Evolutionary conservation across 2,888 invertebrate species (phyloP).

Genomic region (Laspeyria flexula): DNA sequence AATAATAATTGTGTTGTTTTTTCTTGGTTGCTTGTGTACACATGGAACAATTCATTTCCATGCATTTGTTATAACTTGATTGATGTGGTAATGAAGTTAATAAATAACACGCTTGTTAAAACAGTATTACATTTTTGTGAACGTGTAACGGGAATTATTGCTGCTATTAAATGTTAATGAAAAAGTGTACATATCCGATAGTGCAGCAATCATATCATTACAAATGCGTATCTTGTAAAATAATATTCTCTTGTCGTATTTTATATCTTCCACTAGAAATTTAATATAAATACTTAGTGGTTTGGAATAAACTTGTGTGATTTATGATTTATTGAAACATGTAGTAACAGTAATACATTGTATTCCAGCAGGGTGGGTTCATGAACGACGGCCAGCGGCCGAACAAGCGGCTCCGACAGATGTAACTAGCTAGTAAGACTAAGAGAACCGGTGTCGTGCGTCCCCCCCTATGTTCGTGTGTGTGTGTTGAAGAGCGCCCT

Average conservation of each 20-base stretch:
- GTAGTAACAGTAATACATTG: conserved; percentile 7
- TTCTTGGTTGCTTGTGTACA: conserved; percentile 40
- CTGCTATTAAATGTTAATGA: too few species aligned
- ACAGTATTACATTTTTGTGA: not conserved
- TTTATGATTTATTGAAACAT: not conserved
- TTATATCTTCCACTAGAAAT: too few species aligned
- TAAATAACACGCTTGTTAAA: not conserved
- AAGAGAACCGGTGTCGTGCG: conserved; percentile 57
- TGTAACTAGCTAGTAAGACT: conserved; percentile 60
- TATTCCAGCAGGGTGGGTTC: conserved; percentile 71
- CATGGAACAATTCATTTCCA: conserved; percentile 14
- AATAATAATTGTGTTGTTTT: not conserved
- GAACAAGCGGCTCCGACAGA: conserved; percentile 80
- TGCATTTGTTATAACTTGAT: not conserved
- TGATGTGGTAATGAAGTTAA: not conserved
- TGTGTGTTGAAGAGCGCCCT: conserved; percentile 65
- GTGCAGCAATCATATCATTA: not conserved
- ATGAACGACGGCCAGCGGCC: conserved; percentile 84
- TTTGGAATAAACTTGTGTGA: too few species aligned
- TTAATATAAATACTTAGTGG: too few species aligned
- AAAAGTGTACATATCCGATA: too few species aligned
- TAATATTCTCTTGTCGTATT: too few species aligned
- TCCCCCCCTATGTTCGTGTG: conserved; percentile 74
- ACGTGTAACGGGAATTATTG: too few species aligned
- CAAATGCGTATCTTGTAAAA: not conserved